A percentile compares a stretch with the other conserved stretches of the same genome.
Conservation (phyloP, 1,140 invertebrate species). For the Oreohelix idahoensis region DNA sequence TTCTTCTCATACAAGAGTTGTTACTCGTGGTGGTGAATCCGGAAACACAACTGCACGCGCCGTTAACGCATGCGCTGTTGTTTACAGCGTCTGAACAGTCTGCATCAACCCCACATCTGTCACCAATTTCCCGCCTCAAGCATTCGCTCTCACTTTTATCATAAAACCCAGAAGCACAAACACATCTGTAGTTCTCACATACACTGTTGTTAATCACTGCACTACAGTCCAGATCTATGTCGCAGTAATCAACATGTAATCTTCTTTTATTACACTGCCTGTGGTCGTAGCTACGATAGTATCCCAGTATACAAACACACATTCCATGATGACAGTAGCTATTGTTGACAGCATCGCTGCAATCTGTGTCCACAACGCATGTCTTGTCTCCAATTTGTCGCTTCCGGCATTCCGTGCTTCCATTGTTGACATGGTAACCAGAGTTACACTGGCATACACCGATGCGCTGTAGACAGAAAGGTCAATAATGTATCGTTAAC, state of each 20-base stretch:
- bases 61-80: neutral
- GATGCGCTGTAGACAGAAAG: neutral
- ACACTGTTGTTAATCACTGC: neutral
- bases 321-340: neutral
- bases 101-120: no score
- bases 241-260: neutral
- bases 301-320: neutral
- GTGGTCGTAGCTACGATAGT: neutral
- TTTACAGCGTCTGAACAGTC: slow-evolving; percentile 6
- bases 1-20: neutral
- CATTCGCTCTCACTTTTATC: neutral
- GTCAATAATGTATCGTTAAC: no score
- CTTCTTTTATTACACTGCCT: neutral
- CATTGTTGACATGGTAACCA: neutral
- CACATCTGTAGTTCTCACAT: slow-evolving; percentile 8
- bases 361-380: neutral
- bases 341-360: slow-evolving; percentile 26
- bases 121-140: neutral
- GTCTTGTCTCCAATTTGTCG: slow-evolving; percentile 14
- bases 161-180: neutral
- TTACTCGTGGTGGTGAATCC: neutral
- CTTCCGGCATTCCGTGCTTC: neutral
- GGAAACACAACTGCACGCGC: neutral
- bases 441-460: neutral
- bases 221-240: neutral